A percentile compares a stretch with the other conserved stretches of the same genome.
phyloP scores from a whole-genome alignment of 2,797 vertebrate species.

The Leptoclinus maculatus region DNA sequence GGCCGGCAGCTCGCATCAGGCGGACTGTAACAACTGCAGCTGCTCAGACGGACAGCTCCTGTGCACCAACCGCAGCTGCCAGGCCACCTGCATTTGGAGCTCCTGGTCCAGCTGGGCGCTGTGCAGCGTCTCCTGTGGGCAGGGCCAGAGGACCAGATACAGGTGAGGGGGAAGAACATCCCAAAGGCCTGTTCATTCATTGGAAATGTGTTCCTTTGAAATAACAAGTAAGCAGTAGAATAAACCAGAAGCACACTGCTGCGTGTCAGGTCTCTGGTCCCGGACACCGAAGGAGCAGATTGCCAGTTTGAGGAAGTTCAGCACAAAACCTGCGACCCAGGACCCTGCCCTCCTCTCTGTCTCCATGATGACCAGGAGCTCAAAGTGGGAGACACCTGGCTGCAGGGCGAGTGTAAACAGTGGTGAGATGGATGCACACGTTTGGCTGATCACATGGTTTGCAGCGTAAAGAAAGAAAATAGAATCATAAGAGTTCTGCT shows the following conservation, averaged over 20 bases:
- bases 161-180: conserved; percentile 72
- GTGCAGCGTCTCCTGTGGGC: conserved; percentile 88
- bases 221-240: background rate
- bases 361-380: conserved; percentile 75
- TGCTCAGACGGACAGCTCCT: conserved; percentile 84
- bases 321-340: conserved; percentile 83
- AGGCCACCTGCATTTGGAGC: conserved; percentile 86
- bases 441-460: background rate
- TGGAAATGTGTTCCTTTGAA: background rate
- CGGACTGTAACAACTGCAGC: conserved; percentile 89
- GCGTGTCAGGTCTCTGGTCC: conserved; percentile 82
- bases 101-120: conserved; percentile 90
- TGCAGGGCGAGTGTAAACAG: conserved; percentile 88
- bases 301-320: conserved; percentile 89
- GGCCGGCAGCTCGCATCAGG: conserved; percentile 85
- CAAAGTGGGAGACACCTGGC: conserved; percentile 88
- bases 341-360: conserved; percentile 88
- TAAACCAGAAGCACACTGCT: background rate
- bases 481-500: background rate
- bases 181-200: background rate
- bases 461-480: background rate
- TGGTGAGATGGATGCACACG: conserved; percentile 83
- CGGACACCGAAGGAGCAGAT: conserved; percentile 72
- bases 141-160: conserved; percentile 86
- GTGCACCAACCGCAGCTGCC: conserved; percentile 86